Percentiles rank a stretch among this genome's conserved stretches.
phyloP scores from a whole-genome alignment of 2,888 invertebrate genomes.

The Empis stercorea region DNA sequence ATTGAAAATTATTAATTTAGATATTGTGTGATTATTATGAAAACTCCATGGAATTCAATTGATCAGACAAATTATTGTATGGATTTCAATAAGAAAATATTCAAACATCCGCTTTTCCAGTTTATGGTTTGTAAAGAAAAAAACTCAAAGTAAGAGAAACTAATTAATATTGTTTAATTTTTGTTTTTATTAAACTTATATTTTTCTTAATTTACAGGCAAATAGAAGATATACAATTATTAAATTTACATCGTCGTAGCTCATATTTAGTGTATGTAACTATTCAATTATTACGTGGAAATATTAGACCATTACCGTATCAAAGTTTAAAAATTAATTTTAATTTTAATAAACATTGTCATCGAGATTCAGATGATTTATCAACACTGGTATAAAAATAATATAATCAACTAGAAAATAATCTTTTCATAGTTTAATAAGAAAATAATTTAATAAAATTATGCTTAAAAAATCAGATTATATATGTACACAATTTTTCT shows the following conservation, averaged over 20 bases:
- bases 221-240: constrained; percentile 38
- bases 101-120: constrained; percentile 26
- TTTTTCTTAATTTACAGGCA: constrained; percentile 28
- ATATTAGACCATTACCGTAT: constrained; percentile 40
- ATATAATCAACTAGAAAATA: no score
- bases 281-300: constrained; percentile 40
- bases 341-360: constrained; percentile 7
- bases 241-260: constrained; percentile 39
- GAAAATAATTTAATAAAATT: no score
- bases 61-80: constrained; percentile 35
- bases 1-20: constrained; percentile 18
- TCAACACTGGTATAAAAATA: neutral
- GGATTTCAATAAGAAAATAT: constrained; percentile 26
- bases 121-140: constrained; percentile 15
- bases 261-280: constrained; percentile 46
- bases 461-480: no score
- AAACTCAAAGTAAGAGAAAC: neutral
- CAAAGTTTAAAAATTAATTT: constrained; percentile 34
- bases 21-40: constrained; percentile 34
- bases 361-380: neutral
- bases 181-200: neutral
- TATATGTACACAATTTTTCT: no score
- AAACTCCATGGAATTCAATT: constrained; percentile 29
- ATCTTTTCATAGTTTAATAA: no score
- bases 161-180: no score